Conservation (phyloP, 2,888 invertebrate genomes). For the Clivina fossor region DNA sequence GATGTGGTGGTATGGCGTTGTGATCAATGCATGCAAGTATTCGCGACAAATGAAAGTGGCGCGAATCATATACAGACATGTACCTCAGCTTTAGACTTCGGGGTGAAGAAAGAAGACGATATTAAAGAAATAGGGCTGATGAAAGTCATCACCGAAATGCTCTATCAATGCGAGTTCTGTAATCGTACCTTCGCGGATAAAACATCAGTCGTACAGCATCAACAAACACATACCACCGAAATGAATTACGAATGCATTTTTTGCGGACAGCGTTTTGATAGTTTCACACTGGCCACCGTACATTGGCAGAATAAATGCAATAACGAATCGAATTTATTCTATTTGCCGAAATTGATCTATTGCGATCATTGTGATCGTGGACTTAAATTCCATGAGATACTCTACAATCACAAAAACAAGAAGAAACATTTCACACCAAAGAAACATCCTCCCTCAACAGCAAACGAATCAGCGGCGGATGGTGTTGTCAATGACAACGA, state of each 20-base stretch:
- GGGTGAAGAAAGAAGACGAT: slow-evolving; percentile 12
- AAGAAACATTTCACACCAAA: slow-evolving; percentile 55
- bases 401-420: slow-evolving; percentile 62
- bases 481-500: slow-evolving; percentile 43
- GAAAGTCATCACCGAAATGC: slow-evolving; percentile 50
- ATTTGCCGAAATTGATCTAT: slow-evolving; percentile 52
- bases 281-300: slow-evolving; percentile 57
- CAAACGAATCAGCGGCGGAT: slow-evolving; percentile 31
- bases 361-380: slow-evolving; percentile 56
- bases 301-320: slow-evolving; percentile 58
- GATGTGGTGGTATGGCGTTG: slow-evolving; percentile 54
- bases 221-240: slow-evolving; percentile 52
- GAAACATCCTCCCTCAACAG: slow-evolving; percentile 43
- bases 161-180: slow-evolving; percentile 65
- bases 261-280: slow-evolving; percentile 53
- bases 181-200: slow-evolving; percentile 60
- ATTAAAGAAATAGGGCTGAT: slow-evolving; percentile 32
- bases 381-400: slow-evolving; percentile 55
- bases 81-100: background rate
- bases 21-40: slow-evolving; percentile 52
- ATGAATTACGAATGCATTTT: slow-evolving; percentile 55
- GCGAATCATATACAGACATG: slow-evolving; percentile 24
- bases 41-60: slow-evolving; percentile 44
- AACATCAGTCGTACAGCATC: slow-evolving; percentile 53
- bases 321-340: slow-evolving; percentile 54